Evolutionary conservation across 2,888 invertebrate species (phyloP), one percentile per base, ranked within the genome.

Genomic region (Margaritifera margaritifera): DNA sequence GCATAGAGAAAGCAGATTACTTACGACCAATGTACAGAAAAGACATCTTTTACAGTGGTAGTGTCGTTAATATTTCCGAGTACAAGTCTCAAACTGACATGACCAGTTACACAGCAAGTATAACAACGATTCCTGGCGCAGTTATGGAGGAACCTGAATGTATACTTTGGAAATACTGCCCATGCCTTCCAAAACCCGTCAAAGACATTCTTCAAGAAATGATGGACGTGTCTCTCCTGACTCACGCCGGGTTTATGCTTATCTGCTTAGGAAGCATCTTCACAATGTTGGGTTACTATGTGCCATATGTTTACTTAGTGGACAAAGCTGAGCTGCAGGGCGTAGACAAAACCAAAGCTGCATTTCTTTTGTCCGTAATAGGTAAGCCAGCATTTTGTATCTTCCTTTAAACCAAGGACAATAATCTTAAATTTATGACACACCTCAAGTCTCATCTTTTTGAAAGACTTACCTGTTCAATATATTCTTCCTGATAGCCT

Each of bases 1-100:
- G 42, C 50, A 71, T 83, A 24, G 69, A 80, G 31, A 84, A 82
- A 71, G 80, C 79, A 51, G 87, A 87, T 70, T 84, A 85, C 66
- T 80, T 84, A 24, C 93, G 97, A 25, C 98, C 98, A 4, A 90
- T 98, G 90, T 96, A 97, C 6, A 92, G 97, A 66, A 97, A 97
- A 88, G 98, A 99, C 90, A 98, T 98, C 86, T 98, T 99, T 92
- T 98, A 98, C 91, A 96, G 97, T 4, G 98, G 98, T 50, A 97
- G 97, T 62, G 95, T 99, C 31, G 92, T 94, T 74, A 96, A 98
- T 91, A 92, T 99, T 83, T 96, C 84, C 3, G 80, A 84, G 90
- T 98, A 57, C 58, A 95, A 95, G 89, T 96, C 96, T 72, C 96
- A 96, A 89, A 95, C 96, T 87, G 95, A 96, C 2, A 91, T 97